phyloP scores from a whole-genome alignment of 2,113 vertebrate genomes.

The Anser cygnoides region DNA sequence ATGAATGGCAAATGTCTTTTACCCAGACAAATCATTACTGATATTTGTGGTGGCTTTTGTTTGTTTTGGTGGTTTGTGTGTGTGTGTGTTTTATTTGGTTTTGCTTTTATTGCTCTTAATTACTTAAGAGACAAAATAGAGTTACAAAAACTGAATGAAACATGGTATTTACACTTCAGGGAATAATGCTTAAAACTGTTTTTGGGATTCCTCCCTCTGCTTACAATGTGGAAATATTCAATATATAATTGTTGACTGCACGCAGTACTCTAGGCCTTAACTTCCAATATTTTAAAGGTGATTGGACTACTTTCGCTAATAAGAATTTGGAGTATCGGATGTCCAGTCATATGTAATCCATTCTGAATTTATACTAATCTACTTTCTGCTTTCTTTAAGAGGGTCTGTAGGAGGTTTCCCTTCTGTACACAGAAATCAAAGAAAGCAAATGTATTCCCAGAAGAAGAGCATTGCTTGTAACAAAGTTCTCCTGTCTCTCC shows the following conservation, averaged over 20 bases:
- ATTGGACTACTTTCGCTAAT: not conserved
- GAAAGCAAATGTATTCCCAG: not conserved
- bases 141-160: not conserved
- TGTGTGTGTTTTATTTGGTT: not conserved
- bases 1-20: not conserved
- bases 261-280: not conserved
- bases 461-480: not conserved
- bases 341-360: not conserved
- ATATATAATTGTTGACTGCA: not conserved
- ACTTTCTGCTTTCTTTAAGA: not conserved
- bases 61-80: not conserved
- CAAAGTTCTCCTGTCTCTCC: not conserved
- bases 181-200: not conserved
- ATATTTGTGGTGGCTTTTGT: not conserved
- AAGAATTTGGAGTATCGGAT: not conserved
- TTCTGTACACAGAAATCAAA: not conserved
- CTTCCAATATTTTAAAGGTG: not conserved
- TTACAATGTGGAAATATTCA: not conserved
- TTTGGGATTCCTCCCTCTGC: not conserved
- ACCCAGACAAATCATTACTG: not conserved
- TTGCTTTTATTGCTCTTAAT: not conserved
- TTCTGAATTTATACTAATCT: not conserved
- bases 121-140: not conserved
- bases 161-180: not conserved
- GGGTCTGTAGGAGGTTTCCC: not conserved